Evolutionary conservation across 1,140 invertebrate genomes (phyloP), one percentile per base, ranked within the genome.

Genomic region (Ridgeia piscesae): DNA sequence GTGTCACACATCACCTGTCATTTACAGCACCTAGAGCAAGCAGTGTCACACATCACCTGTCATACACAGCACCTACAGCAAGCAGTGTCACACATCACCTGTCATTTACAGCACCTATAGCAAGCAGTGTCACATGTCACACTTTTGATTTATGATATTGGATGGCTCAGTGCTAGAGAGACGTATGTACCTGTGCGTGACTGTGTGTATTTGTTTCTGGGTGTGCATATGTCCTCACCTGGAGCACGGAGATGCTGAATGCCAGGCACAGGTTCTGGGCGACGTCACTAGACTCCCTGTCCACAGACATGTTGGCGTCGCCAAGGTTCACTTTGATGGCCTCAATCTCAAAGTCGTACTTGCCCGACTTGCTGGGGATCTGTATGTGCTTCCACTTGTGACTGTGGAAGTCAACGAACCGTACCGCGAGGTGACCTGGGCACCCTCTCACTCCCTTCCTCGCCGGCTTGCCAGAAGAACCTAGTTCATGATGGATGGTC

Each of bases 211-310:
- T 2, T 77, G 58, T 17, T 6, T 77, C 8, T 77, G 58, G 8
- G 58, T 77, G 4, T 77, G 58, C 27, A 21, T 77, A 21, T 4
- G 2, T 77, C 58, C 58, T 77, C 27, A 95, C 95, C 93, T 95
- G 94, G 0, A 96, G 94, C 42, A 96, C 93, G 11, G 95, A 94
- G 6, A 95, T 93, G 88, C 92, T 93, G 88, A 95, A 95, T n/a
- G 94, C 93, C 50, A 95, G 50, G 34, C 94, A 95, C 4, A 96
- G 91, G 89, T 95, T 93, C 92, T 96, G 95, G 0, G 94, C 94
- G 6, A 95, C 93, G 34, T 95, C 94, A 88, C 94, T 89, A 4
- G 92, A 92, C 0, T 91, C 92, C 17, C 93, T 91, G 1, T 91
- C 91, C 27, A 94, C 92, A 2, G 93, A 88, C 1, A 92, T 34